phyloP scores from a whole-genome alignment of 2,113 vertebrate species.

The Anguilla japonica region DNA sequence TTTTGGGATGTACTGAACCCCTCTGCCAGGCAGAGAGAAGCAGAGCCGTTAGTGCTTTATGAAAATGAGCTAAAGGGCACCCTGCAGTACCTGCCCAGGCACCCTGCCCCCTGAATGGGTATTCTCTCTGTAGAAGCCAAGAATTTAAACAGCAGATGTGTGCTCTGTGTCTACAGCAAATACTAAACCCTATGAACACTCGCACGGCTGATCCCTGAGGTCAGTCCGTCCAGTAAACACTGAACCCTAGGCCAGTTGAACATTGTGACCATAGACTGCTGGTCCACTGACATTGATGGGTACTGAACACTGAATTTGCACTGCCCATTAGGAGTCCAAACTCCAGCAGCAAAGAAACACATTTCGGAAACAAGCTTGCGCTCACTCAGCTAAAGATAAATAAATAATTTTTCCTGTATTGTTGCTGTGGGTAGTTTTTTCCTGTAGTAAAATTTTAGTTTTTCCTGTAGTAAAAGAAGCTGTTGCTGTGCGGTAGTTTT shows the following conservation, averaged over 20 bases:
- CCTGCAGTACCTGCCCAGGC: not conserved
- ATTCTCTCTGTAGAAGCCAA: too few relatives aligned
- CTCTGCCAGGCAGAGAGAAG: slow-evolving; percentile 25
- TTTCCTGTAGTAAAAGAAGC: not conserved
- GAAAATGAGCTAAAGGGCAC: slow-evolving; percentile 32
- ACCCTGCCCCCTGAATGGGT: not conserved
- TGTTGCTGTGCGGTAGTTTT: not conserved
- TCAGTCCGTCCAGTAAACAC: too few relatives aligned
- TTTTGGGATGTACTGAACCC: slow-evolving; percentile 22
- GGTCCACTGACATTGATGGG: too few relatives aligned
- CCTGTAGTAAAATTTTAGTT: too few relatives aligned
- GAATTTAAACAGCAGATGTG: too few relatives aligned
- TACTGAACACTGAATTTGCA: too few relatives aligned
- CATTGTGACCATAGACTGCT: too few relatives aligned
- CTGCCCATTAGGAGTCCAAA: not conserved
- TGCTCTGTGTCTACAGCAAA: too few relatives aligned
- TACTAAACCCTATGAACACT: too few relatives aligned
- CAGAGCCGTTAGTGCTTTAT: slow-evolving; percentile 28
- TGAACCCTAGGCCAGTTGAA: not conserved
- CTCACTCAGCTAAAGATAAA: not conserved
- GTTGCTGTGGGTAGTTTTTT: not conserved
- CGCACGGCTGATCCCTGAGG: too few relatives aligned
- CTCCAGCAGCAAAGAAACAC: not conserved
- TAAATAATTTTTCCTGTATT: not conserved
- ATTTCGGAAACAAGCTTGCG: not conserved